Base-by-base conservation (phyloP, 2,113 vertebrate species). In the Athene cunicularia region DNA sequence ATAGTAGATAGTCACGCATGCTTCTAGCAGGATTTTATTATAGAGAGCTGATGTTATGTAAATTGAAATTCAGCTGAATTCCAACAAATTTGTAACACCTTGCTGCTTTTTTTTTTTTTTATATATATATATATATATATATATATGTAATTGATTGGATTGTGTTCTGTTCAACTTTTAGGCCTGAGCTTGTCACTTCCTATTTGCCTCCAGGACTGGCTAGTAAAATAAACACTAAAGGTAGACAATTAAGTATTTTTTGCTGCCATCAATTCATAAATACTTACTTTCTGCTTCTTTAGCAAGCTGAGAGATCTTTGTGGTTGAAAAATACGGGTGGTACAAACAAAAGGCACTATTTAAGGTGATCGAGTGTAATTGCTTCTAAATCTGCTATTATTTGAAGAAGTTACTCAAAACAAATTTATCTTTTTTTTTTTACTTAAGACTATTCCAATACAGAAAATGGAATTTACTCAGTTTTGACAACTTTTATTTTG, bases 181-280 rank as follows among this genome's bases (percentile, higher is more conserved):
- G 98, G 86, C 98, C 97, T 70, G 97, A 98, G 18, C 96, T 99
- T 41, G 63, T 98, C 27, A 28, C 53, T 82, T 96, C 98, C 55
- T 94, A 96, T 92, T 90, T 99, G 91, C 98, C 98, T 96, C 87
- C 97, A 58, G 97, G 95, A 79, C 92, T 98, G 97, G 98, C 97
- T 33, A 96, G 86, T 87, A 98, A 98, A 97, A 64, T 98, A 82
- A 98, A 97, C 89, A 67, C 68, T 70, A 95, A 97, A 96, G 98
- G 98, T 99, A 98, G 98, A 80, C 23, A 70, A 58, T 72, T 73
- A 68, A 77, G 12, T 88, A 32, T 56, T 89, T 84, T 33, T 68
- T 95, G 33, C 39, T 91, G 39, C 73, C 43, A 43, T 72, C 33
- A 37, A 13, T 56, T 64, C 39, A 30, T 41, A 84, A 81, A 72